A percentile compares a stretch with the other conserved stretches of the same genome.
Evolutionary conservation across 1,140 invertebrate genomes (phyloP).

Genomic region (Heliothis subflexa): DNA sequence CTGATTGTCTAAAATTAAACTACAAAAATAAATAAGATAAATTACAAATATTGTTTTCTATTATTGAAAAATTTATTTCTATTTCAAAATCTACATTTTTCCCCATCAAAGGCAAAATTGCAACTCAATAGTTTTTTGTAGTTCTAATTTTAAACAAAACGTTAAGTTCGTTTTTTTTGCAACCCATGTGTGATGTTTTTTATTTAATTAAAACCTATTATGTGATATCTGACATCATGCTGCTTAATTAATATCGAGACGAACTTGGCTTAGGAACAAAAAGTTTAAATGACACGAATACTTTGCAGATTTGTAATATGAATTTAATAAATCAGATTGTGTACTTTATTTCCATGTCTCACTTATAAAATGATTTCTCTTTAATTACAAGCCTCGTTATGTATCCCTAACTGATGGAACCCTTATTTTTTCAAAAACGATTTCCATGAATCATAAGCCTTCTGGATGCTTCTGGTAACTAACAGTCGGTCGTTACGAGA

Average conservation of each 20-base stretch:
- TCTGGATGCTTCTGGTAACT: conserved; percentile 61
- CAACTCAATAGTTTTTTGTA: neutral
- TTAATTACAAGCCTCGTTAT: too few species aligned
- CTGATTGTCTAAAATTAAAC: too few species aligned
- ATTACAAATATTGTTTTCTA: too few species aligned
- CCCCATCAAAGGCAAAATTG: neutral
- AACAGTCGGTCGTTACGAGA: conserved; percentile 59
- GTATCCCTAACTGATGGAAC: neutral
- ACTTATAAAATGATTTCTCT: neutral
- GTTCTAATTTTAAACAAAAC: conserved; percentile 17
- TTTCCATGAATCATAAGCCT: conserved; percentile 49
- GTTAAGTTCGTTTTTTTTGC: neutral
- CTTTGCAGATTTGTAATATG: neutral
- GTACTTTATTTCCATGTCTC: too few species aligned
- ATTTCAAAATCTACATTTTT: neutral
- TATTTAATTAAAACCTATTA: conserved; percentile 18
- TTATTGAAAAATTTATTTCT: too few species aligned
- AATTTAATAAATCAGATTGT: too few species aligned
- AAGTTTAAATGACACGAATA: too few species aligned
- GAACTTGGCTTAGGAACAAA: neutral
- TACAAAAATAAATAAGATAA: too few species aligned
- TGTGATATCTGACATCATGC: conserved; percentile 24
- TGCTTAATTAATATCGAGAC: conserved; percentile 13
- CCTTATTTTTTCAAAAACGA: conserved; percentile 33
- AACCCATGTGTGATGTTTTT: neutral